A percentile compares a stretch with the other conserved stretches of the same genome.
Conservation (phyloP, 1,140 invertebrate species). For the Pogonognathellus flavescens region DNA sequence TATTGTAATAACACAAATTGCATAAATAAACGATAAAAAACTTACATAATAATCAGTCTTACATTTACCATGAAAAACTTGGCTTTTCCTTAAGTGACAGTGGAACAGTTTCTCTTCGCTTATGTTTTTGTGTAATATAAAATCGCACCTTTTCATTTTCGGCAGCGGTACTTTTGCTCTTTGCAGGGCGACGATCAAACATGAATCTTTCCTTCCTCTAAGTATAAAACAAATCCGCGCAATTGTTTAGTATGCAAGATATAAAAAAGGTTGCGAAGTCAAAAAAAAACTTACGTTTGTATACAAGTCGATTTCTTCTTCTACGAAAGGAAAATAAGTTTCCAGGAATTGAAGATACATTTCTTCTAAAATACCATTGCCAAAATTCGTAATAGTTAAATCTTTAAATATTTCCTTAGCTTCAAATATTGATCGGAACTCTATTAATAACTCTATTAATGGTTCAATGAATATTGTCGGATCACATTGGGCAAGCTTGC, state of each 20-base stretch:
- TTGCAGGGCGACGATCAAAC: too few species aligned
- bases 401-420: slow-evolving; percentile 51
- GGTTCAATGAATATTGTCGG: slow-evolving; percentile 58
- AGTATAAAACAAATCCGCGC: too few species aligned
- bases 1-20: too few species aligned
- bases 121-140: slow-evolving; percentile 11
- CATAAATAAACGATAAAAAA: too few species aligned
- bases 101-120: neutral
- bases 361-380: slow-evolving; percentile 56
- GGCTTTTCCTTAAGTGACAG: neutral
- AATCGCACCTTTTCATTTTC: neutral
- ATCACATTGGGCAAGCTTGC: slow-evolving; percentile 40
- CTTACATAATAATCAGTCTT: too few species aligned
- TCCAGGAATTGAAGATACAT: slow-evolving; percentile 57
- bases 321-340: slow-evolving; percentile 49
- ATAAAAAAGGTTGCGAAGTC: too few species aligned
- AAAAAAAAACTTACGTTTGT: slow-evolving; percentile 20
- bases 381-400: slow-evolving; percentile 12
- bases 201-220: too few species aligned
- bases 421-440: neutral
- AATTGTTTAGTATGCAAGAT: too few species aligned
- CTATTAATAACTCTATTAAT: slow-evolving; percentile 54
- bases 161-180: too few species aligned
- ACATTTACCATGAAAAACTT: neutral
- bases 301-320: slow-evolving; percentile 21